A percentile compares a stretch with the other conserved stretches of the same genome.
Evolutionary conservation across 2,797 vertebrate genomes (phyloP).

Genomic region (Bryconaethiops microstoma): DNA sequence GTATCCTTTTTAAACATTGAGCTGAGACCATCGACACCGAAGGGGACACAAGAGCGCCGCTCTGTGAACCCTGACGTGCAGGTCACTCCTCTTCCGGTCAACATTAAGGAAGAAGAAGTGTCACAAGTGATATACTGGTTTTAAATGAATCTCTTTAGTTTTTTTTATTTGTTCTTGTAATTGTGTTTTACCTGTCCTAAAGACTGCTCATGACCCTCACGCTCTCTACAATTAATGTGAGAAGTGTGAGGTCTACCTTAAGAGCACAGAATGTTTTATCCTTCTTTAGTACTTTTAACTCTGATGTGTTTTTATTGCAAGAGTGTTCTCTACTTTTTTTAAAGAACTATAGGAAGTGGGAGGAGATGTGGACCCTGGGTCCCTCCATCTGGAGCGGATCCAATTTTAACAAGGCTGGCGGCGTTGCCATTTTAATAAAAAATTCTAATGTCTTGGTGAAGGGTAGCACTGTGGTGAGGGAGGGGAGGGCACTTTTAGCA

Average conservation of each 20-base stretch:
- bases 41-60: rapidly evolving
- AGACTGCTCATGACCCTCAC: too few relatives aligned
- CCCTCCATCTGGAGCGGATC: slow-evolving; percentile 12
- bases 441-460: slow-evolving; percentile 34
- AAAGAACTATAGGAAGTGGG: neutral
- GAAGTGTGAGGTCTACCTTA: rapidly evolving
- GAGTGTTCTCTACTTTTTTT: slow-evolving; percentile 18
- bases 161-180: slow-evolving; percentile 45
- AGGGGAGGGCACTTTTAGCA: slow-evolving; percentile 47
- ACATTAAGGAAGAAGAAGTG: neutral
- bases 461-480: slow-evolving; percentile 54
- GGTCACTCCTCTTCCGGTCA: rapidly evolving
- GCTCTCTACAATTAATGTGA: too few relatives aligned
- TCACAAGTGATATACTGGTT: neutral
- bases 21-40: neutral
- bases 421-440: slow-evolving; percentile 55
- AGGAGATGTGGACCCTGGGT: slow-evolving; percentile 12
- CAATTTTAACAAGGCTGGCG: neutral
- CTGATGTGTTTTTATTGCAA: slow-evolving; percentile 39
- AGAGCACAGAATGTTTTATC: neutral
- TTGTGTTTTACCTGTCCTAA: too few relatives aligned
- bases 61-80: rapidly evolving
- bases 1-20: neutral
- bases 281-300: neutral
- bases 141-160: neutral